phyloP scores from a whole-genome alignment of 1,140 invertebrate genomes.

The Battus philenor region DNA sequence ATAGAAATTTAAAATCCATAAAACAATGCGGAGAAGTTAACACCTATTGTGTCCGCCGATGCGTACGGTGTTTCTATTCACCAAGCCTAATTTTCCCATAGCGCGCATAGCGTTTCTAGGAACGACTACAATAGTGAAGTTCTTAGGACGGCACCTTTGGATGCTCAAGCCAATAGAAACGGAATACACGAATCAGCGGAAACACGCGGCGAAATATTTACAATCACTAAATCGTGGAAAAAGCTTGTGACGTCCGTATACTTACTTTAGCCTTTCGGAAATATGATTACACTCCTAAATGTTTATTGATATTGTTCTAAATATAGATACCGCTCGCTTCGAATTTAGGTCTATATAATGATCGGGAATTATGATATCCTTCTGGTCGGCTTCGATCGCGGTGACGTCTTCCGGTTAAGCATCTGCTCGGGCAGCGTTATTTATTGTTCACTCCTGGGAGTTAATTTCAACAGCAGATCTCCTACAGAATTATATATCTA shows the following conservation, averaged over 20 bases:
- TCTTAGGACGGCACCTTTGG: slow-evolving; percentile 45
- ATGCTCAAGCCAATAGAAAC: slow-evolving; percentile 24
- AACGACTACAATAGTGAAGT: slow-evolving; percentile 40
- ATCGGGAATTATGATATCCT: slow-evolving; percentile 13
- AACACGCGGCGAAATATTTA: slow-evolving; percentile 27
- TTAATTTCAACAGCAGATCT: no score
- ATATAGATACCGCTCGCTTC: slow-evolving; percentile 1
- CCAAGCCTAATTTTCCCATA: slow-evolving; percentile 26
- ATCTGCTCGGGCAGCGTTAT: no score
- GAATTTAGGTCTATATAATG: slow-evolving; percentile 12
- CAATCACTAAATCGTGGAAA: slow-evolving; percentile 37
- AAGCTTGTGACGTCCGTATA: slow-evolving; percentile 23
- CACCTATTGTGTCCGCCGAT: slow-evolving; percentile 45
- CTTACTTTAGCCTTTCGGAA: slow-evolving; percentile 20
- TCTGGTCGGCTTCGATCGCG: slow-evolving; percentile 4
- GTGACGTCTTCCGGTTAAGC: slow-evolving; percentile 3
- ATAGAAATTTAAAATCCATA: slow-evolving; percentile 25
- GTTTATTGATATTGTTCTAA: slow-evolving; percentile 13
- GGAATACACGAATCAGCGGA: slow-evolving; percentile 28
- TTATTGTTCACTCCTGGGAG: no score
- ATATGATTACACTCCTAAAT: slow-evolving; percentile 20
- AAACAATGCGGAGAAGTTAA: slow-evolving; percentile 35
- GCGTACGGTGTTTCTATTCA: slow-evolving; percentile 34
- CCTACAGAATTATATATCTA: no score
- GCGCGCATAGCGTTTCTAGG: slow-evolving; percentile 40